Evolutionary conservation across 1,140 invertebrate genomes (phyloP), one percentile per base, ranked within the genome.

Genomic region (Asbolus verrucosus): DNA sequence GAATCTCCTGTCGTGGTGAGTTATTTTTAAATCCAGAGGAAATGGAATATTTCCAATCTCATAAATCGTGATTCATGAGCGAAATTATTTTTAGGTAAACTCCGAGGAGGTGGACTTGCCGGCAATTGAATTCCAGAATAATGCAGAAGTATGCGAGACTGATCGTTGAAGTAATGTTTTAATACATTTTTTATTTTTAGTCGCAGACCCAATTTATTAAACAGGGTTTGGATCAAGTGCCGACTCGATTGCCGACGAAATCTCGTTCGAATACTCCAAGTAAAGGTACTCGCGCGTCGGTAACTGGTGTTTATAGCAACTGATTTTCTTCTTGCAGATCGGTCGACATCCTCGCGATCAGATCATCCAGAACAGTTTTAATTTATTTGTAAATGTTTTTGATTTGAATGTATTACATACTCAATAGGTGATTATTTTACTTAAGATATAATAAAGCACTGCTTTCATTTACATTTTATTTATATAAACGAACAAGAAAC

Each of bases 191-290:
- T 61, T 9, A 8, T 24, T 54, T 67, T 8, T 31, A 65, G 69
- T 30, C 41, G 13, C 65, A 71, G 54, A 43, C 67, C 2, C 72
- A 76, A 24, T 70, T 66, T 38, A 61, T 31, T 15, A 65, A 75
- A 66, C 73, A 79, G 39, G 79, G 79, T 39, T 74, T 81, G 27
- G 80, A 81, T 73, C 79, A 81, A 73, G 80, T 81, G 21, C 80
- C 80, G 14, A 81, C 76, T 27, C 73, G 80, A 62, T 70, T 81
- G 11, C 76, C 73, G 8, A 79, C 73, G 18, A 75, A 73, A 39
- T 74, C 77, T 2, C 61, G 75, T 30, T 75, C 77, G 6, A 75
- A 72, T 19, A 80, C 78, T 5, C 78, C 79, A 5, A 77, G 46
- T 50, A 77, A 73, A 76, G 79, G 79, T 79, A 73, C 6, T 24